A percentile compares a stretch with the other conserved stretches of the same genome.
Evolutionary conservation across 2,797 vertebrate genomes (phyloP).

Genomic region (Miichthys miiuy): DNA sequence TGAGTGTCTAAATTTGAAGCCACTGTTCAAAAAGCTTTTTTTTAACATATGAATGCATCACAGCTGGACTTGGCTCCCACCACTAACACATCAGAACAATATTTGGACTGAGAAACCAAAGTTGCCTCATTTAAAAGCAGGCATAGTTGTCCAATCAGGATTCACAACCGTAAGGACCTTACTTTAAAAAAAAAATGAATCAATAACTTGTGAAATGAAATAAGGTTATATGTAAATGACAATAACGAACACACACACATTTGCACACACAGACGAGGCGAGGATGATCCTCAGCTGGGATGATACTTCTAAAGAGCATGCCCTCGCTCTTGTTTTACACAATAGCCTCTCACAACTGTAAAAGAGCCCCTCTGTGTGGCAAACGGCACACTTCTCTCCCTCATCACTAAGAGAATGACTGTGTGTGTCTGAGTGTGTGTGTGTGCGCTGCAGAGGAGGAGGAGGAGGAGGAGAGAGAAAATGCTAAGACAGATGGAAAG

Average conservation of each 20-base stretch:
- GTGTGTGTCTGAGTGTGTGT: slow-evolving; percentile 19
- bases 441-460: slow-evolving; percentile 14
- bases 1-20: not conserved
- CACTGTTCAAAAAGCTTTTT: not conserved
- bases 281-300: slow-evolving; percentile 49
- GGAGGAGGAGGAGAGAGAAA: not conserved
- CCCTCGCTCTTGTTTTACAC: slow-evolving; percentile 65
- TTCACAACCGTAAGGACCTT: not conserved
- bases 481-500: slow-evolving; percentile 39
- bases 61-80: slow-evolving; percentile 6
- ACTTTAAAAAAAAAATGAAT: not conserved
- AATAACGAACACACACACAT: slow-evolving; percentile 4
- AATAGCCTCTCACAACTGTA: slow-evolving; percentile 71
- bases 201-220: not conserved
- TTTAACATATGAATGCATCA: not conserved
- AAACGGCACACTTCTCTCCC: slow-evolving; percentile 43
- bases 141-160: not conserved
- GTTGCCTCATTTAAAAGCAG: not conserved
- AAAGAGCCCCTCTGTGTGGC: slow-evolving; percentile 66
- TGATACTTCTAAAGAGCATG: slow-evolving; percentile 57
- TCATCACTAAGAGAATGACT: slow-evolving; percentile 50
- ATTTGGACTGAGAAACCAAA: not conserved
- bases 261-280: not conserved
- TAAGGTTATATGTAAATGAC: not conserved
- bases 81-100: not conserved